A percentile compares a stretch with the other conserved stretches of the same genome.
phyloP scores from a whole-genome alignment of 2,888 invertebrate species.

The Macrophya alboannulata region DNA sequence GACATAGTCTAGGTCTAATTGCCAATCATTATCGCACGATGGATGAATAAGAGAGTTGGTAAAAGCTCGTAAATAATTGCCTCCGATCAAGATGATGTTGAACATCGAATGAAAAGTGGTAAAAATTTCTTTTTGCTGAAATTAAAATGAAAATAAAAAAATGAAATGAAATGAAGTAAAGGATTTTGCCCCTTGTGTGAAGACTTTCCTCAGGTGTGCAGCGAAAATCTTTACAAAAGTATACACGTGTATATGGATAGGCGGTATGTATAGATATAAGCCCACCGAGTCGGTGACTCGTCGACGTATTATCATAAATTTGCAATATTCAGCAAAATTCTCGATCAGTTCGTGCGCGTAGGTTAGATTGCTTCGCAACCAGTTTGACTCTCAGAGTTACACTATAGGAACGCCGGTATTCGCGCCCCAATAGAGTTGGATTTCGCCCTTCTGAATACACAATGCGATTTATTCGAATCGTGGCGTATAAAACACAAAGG shows the following conservation, averaged over 20 bases:
- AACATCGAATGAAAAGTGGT: not conserved
- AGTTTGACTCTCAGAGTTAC: constrained; percentile 47
- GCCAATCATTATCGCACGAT: constrained; percentile 74
- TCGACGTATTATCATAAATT: constrained; percentile 67
- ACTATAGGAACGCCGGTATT: constrained; percentile 63
- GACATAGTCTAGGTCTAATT: constrained; percentile 74
- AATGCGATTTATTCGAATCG: constrained; percentile 78
- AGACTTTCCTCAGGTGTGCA: constrained; percentile 31
- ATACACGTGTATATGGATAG: not conserved
- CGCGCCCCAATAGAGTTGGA: constrained; percentile 74
- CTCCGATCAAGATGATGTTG: not conserved
- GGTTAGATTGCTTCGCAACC: constrained; percentile 54
- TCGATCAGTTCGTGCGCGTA: constrained; percentile 71
- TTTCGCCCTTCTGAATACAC: constrained; percentile 78
- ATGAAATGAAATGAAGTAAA: not conserved
- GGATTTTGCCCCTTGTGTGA: not conserved
- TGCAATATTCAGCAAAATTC: constrained; percentile 71
- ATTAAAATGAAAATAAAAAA: not conserved
- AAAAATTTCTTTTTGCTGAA: not conserved
- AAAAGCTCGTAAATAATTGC: constrained; percentile 41
- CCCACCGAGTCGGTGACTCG: constrained; percentile 31
- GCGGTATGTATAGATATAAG: not conserved
- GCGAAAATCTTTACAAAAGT: not conserved
- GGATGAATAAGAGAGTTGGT: constrained; percentile 38
- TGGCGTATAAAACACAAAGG: constrained; percentile 76